A percentile compares a stretch with the other conserved stretches of the same genome.
These are phyloP conservation scores for Heptranchias perlo DNA, from an alignment of 2,113 vertebrate genomes.

Conservation along the genomic window DNA sequence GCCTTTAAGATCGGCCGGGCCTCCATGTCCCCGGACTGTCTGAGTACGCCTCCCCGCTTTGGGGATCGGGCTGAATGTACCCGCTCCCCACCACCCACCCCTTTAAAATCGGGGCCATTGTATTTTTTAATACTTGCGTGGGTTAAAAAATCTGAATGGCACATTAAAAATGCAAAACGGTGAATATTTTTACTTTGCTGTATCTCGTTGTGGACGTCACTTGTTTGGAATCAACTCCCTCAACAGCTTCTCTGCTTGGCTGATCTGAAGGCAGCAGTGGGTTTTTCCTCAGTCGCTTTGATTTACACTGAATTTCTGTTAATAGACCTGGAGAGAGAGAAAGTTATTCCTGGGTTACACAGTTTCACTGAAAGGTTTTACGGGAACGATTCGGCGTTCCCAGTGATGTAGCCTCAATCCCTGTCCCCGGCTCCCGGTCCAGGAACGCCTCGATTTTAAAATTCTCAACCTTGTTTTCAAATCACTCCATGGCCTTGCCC, in stretches of 20 bases:
- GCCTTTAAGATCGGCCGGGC: too few relatives aligned
- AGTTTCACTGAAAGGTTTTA: too few relatives aligned
- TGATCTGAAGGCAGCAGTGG: conserved; percentile 67
- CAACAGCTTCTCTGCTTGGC: conserved; percentile 60
- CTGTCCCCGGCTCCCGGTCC: too few relatives aligned
- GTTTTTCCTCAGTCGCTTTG: conserved; percentile 87
- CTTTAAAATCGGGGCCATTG: background rate
- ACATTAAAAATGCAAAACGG: background rate
- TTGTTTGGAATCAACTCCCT: conserved; percentile 72
- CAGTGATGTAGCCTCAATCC: background rate
- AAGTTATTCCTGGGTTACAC: background rate
- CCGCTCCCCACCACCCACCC: background rate
- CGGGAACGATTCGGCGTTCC: background rate
- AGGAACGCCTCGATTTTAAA: background rate
- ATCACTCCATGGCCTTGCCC: background rate
- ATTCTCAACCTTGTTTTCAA: background rate
- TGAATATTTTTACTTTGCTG: conserved; percentile 64
- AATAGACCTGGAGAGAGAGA: conserved; percentile 68
- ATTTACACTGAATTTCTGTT: conserved; percentile 97
- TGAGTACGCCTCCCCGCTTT: rapidly evolving
- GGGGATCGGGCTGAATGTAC: too few relatives aligned
- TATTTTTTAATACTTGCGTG: background rate
- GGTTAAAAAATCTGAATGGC: background rate
- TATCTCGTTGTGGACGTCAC: conserved; percentile 84
- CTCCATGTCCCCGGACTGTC: background rate